phyloP scores from a whole-genome alignment of 2,888 invertebrate genomes.

The Griposia aprilina region DNA sequence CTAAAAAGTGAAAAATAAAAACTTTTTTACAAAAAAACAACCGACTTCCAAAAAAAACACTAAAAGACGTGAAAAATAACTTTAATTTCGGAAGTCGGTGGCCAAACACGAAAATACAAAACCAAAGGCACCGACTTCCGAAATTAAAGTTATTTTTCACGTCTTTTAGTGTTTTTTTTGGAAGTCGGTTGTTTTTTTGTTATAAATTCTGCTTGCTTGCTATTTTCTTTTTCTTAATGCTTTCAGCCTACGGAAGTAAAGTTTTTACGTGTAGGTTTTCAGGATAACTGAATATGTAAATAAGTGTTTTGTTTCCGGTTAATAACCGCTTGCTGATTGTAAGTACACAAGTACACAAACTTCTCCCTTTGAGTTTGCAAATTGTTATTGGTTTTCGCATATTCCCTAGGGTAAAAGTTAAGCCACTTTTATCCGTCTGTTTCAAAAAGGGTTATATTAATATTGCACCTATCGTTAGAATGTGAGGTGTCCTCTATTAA shows the following conservation, averaged over 20 bases:
- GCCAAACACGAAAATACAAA: too few relatives aligned
- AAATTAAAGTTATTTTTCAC: too few relatives aligned
- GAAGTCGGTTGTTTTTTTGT: too few relatives aligned
- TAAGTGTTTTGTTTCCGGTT: constrained; percentile 7
- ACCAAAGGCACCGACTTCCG: too few relatives aligned
- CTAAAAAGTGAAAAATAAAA: too few relatives aligned
- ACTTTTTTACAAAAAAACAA: too few relatives aligned
- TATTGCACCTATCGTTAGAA: background rate
- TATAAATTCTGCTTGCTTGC: constrained; percentile 3
- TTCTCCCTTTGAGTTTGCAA: background rate
- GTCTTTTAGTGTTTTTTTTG: too few relatives aligned
- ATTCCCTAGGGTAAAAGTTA: background rate
- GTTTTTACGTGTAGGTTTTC: constrained; percentile 13
- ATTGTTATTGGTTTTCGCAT: background rate
- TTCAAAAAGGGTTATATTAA: background rate
- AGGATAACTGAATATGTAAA: constrained; percentile 14
- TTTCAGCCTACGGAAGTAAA: constrained; percentile 5
- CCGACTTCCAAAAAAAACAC: too few relatives aligned
- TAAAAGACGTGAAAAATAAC: too few relatives aligned
- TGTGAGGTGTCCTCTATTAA: background rate
- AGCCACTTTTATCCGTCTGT: background rate
- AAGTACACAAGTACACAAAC: background rate
- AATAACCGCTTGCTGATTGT: background rate
- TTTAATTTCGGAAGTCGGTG: too few relatives aligned
- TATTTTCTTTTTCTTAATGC: constrained; percentile 34